Base-by-base conservation (phyloP, 1,140 invertebrate genomes). In the Polypedilum pembai region DNA sequence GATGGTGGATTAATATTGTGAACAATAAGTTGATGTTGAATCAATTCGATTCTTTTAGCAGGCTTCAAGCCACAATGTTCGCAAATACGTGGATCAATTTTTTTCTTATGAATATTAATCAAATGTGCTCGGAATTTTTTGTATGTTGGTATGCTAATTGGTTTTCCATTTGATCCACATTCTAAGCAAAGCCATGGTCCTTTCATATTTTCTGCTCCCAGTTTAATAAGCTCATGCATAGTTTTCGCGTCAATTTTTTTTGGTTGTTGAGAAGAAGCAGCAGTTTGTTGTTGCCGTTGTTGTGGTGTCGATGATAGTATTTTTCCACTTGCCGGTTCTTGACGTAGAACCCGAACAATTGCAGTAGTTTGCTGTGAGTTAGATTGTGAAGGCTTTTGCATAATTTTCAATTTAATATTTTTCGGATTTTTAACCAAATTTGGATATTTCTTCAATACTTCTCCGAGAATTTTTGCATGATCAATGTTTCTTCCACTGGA, bases 401-500 rank as follows among this genome's bases (percentile, higher is more conserved):
- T 87, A 74, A 95, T 94, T 83, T 94, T 94, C 41, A 95, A 81
- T 79, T 91, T 90, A 41, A 94, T 94, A 80, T 93, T 94, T 81
- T 93, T 94, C 77, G 92, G 93, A 76, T 90, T 90, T 80, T 93
- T 92, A 0, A 94, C 89, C 56, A 95, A 84, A 80, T 94, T 91
- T 7, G 93, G 92, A 85, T 93, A 94, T 79, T 94, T 94, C 77
- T 94, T 94, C 41, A 94, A 80, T 1, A 94, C 91, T 84, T 94
- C 92, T 74, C 90, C 88, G 73, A 94, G 93, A 65, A 95, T 93
- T 84, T 92, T 94, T 8, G 91, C 91, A 82, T 94, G 92, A 82
- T 91, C 89, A 10, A 89, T 80, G 76, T 87, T 88, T 5, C 82
- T 79, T 65, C 81, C 81, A 1, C 80, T 82, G 78, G 84, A 85